Conservation (phyloP, 1,140 invertebrate genomes). For the Anoplophora glabripennis region DNA sequence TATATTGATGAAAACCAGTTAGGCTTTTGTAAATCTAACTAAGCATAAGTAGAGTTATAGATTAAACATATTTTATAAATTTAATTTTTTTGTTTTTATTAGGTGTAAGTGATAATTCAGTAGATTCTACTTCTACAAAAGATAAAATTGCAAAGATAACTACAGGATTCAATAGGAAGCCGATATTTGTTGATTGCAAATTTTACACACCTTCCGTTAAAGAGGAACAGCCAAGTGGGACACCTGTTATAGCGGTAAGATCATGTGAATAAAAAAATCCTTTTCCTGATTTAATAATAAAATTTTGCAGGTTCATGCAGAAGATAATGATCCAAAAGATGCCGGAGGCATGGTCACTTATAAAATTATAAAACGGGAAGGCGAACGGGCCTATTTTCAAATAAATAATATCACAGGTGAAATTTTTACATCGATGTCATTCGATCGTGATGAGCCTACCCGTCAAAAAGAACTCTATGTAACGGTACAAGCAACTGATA, state of each 20-base stretch:
- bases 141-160: conserved; percentile 16
- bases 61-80: too few relatives aligned
- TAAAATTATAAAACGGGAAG: conserved; percentile 67
- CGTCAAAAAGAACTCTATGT: conserved; percentile 81
- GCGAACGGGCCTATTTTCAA: conserved; percentile 71
- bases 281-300: neutral
- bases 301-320: conserved; percentile 50
- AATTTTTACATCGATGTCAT: conserved; percentile 69
- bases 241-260: conserved; percentile 61
- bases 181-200: conserved; percentile 69
- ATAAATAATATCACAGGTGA: conserved; percentile 72
- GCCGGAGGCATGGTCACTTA: conserved; percentile 78
- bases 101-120: conserved; percentile 11
- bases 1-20: too few relatives aligned
- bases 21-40: too few relatives aligned
- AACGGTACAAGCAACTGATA: conserved; percentile 79
- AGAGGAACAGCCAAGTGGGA: conserved; percentile 63
- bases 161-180: conserved; percentile 66
- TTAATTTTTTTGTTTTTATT: neutral
- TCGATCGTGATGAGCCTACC: conserved; percentile 82
- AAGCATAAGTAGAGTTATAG: too few relatives aligned
- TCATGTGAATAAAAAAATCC: neutral
- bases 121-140: conserved; percentile 3
- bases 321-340: conserved; percentile 64
- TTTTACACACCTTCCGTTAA: conserved; percentile 64